phyloP scores from a whole-genome alignment of 2,797 vertebrate genomes.

The Melanotaenia maccullochi region DNA sequence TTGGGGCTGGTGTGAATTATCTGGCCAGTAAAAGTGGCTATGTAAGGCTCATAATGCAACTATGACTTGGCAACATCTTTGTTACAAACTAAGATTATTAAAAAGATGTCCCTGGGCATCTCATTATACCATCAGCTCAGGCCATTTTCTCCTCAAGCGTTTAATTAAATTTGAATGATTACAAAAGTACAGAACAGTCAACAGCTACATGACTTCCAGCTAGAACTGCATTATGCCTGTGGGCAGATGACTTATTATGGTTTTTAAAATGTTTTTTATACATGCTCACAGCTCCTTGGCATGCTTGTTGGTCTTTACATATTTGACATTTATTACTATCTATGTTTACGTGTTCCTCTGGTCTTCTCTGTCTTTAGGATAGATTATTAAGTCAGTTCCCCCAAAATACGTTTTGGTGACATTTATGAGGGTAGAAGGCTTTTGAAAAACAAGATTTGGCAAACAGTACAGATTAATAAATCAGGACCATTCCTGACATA shows the following conservation, averaged over 20 bases:
- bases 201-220: constrained; percentile 75
- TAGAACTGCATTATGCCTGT: constrained; percentile 69
- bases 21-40: constrained; percentile 65
- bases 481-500: constrained; percentile 8
- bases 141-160: constrained; percentile 79
- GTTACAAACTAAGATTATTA: constrained; percentile 84
- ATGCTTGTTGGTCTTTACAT: constrained; percentile 55
- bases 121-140: constrained; percentile 83
- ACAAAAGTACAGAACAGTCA: constrained; percentile 80
- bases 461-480: constrained; percentile 31
- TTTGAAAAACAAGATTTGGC: constrained; percentile 39
- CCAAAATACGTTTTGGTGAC: constrained; percentile 26
- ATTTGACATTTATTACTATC: constrained; percentile 63
- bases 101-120: constrained; percentile 82
- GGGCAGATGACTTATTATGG: constrained; percentile 74
- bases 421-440: constrained; percentile 25
- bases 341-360: constrained; percentile 31
- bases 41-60: constrained; percentile 68
- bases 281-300: constrained; percentile 42
- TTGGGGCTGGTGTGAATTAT: constrained; percentile 76
- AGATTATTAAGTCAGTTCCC: constrained; percentile 31
- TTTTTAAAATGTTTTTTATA: constrained; percentile 46
- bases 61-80: constrained; percentile 82
- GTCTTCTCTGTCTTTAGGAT: constrained; percentile 28
- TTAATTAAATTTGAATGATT: constrained; percentile 87